Evolutionary conservation across 2,888 invertebrate species (phyloP).

Genomic region (Epiperipatus broadwayi): DNA sequence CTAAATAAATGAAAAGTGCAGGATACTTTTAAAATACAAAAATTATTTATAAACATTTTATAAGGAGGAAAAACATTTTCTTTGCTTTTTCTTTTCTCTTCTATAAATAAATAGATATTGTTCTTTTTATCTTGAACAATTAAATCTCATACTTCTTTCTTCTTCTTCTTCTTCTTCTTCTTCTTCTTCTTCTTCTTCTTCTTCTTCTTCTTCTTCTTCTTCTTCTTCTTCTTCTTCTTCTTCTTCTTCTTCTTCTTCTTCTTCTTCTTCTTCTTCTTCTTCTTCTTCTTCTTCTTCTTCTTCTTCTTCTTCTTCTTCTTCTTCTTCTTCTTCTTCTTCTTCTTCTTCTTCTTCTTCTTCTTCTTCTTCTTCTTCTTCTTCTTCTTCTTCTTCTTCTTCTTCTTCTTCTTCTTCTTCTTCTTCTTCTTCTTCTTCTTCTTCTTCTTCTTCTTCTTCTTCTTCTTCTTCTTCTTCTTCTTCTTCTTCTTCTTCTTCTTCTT

Average conservation of each 20-base stretch:
- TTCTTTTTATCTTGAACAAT: too few species aligned
- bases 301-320: slow-evolving; percentile 1
- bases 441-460: slow-evolving; percentile 5
- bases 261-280: slow-evolving; percentile 5
- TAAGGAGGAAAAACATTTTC: too few species aligned
- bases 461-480: slow-evolving; percentile 3
- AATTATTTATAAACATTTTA: too few species aligned
- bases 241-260: slow-evolving; percentile 1
- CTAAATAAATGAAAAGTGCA: too few species aligned
- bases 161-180: slow-evolving; percentile 3
- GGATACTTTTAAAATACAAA: too few species aligned
- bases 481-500: slow-evolving; percentile 1
- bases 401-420: slow-evolving; percentile 3
- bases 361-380: slow-evolving; percentile 1
- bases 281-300: slow-evolving; percentile 3
- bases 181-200: slow-evolving; percentile 1
- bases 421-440: slow-evolving; percentile 1
- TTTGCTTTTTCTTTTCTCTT: too few species aligned
- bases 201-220: slow-evolving; percentile 5
- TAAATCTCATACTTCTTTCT: too few species aligned
- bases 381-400: slow-evolving; percentile 5
- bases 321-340: slow-evolving; percentile 5
- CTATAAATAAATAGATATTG: too few species aligned
- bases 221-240: slow-evolving; percentile 3
- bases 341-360: slow-evolving; percentile 3